A percentile compares a stretch with the other conserved stretches of the same genome.
phyloP scores from a whole-genome alignment of 2,113 vertebrate genomes.

The Glareola pratincola region DNA sequence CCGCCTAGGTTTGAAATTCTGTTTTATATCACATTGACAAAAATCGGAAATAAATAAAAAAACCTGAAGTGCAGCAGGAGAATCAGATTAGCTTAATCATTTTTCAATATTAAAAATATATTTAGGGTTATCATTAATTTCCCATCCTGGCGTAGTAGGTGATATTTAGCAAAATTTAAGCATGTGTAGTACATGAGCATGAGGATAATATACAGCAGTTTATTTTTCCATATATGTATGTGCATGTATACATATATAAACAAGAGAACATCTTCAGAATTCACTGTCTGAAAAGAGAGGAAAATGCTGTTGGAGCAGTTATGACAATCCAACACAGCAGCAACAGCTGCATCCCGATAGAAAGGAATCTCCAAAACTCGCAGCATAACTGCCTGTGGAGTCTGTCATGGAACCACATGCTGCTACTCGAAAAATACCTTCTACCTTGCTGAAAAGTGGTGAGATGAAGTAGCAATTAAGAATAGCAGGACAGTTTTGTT shows the following conservation, averaged over 20 bases:
- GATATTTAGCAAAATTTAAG: background rate
- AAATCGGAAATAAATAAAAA: background rate
- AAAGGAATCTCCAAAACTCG: slow-evolving; percentile 15
- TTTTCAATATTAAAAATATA: background rate
- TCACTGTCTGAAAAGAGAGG: background rate
- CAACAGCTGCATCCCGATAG: background rate
- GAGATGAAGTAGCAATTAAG: slow-evolving; percentile 31
- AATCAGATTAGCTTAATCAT: background rate
- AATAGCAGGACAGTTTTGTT: slow-evolving; percentile 35
- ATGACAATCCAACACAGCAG: background rate
- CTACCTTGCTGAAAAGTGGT: background rate
- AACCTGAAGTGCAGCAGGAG: background rate
- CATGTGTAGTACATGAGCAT: background rate
- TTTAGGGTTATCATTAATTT: background rate
- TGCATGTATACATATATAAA: background rate
- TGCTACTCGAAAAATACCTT: slow-evolving; percentile 32
- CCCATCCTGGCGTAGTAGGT: background rate
- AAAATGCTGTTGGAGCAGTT: background rate
- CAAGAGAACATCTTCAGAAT: background rate
- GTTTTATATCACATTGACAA: background rate
- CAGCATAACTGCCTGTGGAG: background rate
- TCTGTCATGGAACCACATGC: background rate
- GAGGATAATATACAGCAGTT: background rate
- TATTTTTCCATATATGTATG: background rate
- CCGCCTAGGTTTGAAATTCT: background rate